Evolutionary conservation across 2,888 invertebrate species (phyloP).

Genomic region (Cyclophora punctaria): DNA sequence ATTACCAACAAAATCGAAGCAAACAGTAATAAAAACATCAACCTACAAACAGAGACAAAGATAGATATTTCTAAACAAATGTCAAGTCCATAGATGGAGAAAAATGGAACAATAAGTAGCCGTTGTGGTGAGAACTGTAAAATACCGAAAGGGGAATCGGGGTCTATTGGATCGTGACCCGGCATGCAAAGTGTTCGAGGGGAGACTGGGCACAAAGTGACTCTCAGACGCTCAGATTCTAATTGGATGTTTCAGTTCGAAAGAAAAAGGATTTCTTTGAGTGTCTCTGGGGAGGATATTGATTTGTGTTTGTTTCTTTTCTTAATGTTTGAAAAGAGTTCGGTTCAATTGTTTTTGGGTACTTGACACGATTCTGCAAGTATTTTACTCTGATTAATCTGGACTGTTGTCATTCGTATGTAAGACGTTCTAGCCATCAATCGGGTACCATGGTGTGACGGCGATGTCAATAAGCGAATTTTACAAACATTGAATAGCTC

Average conservation of each 20-base stretch:
- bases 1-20: constrained; percentile 12
- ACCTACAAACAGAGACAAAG: constrained; percentile 20
- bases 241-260: constrained; percentile 23
- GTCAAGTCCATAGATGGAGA: constrained; percentile 31
- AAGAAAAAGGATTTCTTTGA: constrained; percentile 2
- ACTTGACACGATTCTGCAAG: no score
- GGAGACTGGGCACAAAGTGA: constrained; percentile 24
- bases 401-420: no score
- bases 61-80: constrained; percentile 27
- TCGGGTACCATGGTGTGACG: no score
- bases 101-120: constrained; percentile 29
- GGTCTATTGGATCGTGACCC: constrained; percentile 44
- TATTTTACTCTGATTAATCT: no score
- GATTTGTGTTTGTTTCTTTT: no score
- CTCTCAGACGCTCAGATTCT: constrained; percentile 16
- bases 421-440: no score
- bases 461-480: no score
- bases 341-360: no score
- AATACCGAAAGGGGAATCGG: constrained; percentile 32
- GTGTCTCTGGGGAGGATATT: no score
- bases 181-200: constrained; percentile 34
- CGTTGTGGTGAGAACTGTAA: constrained; percentile 28
- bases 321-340: no score
- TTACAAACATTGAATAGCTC: no score
- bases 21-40: constrained; percentile 30